These are phyloP conservation scores for Bradypus variegatus DNA, from an alignment of 2,797 vertebrate genomes.

Conservation along the genomic window DNA sequence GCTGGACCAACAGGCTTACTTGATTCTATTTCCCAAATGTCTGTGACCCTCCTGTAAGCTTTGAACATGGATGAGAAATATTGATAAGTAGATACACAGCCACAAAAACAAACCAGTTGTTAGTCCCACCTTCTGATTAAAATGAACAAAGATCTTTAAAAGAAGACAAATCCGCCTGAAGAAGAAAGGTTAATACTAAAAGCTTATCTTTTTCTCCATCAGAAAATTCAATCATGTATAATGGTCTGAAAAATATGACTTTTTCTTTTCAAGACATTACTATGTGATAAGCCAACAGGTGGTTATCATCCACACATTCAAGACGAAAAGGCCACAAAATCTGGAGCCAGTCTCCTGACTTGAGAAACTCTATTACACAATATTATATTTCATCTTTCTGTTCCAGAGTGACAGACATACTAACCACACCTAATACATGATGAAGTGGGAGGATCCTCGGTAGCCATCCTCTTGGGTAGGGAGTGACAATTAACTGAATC, in stretches of 20 bases:
- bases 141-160: neutral
- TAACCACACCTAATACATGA: neutral
- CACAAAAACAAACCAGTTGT: neutral
- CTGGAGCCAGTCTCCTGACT: neutral
- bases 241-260: neutral
- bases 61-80: neutral
- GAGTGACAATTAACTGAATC: neutral
- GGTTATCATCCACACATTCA: neutral
- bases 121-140: neutral
- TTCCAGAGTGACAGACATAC: neutral
- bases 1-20: neutral
- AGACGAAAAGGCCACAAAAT: neutral
- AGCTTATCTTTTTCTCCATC: neutral
- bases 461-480: neutral
- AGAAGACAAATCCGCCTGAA: neutral
- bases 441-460: neutral
- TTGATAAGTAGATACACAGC: neutral
- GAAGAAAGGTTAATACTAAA: neutral
- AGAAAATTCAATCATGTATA: neutral
- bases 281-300: neutral
- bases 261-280: constrained; percentile 5
- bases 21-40: neutral
- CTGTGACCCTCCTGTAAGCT: neutral
- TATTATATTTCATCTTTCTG: neutral
- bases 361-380: neutral